Evolutionary conservation across 1,140 invertebrate genomes (phyloP).

Genomic region (Wasmannia auropunctata): DNA sequence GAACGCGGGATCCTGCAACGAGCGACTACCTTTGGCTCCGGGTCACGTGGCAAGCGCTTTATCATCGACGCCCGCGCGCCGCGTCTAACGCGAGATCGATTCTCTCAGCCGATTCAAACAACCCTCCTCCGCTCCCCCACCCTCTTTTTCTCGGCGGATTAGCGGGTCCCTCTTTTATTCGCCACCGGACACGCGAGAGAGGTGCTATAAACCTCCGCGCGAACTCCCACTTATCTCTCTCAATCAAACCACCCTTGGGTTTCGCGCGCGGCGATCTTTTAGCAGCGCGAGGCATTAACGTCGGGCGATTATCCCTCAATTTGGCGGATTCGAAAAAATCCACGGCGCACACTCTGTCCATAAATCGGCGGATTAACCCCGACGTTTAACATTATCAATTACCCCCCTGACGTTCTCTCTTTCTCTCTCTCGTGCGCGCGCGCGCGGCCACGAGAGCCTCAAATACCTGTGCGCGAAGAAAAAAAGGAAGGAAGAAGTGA

Average conservation of each 20-base stretch:
- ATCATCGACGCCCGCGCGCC: constrained; percentile 31
- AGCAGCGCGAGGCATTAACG: constrained; percentile 73
- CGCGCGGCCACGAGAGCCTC: constrained; percentile 11
- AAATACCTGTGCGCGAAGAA: constrained; percentile 16
- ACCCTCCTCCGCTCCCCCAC: neutral
- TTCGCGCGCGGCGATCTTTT: constrained; percentile 59
- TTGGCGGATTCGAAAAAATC: constrained; percentile 77
- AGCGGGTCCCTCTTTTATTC: constrained; percentile 35
- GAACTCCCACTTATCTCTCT: constrained; percentile 71
- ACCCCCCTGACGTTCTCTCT: constrained; percentile 60
- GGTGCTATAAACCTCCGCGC: constrained; percentile 33
- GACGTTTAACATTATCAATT: constrained; percentile 84
- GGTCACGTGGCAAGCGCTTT: constrained; percentile 45
- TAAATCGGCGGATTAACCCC: constrained; percentile 84
- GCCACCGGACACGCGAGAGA: constrained; percentile 55
- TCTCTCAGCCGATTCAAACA: constrained; percentile 30
- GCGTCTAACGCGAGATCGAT: constrained; percentile 36
- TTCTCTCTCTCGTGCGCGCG: neutral
- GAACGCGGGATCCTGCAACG: constrained; percentile 19
- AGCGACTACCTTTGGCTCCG: constrained; percentile 25
- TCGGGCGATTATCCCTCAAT: constrained; percentile 83
- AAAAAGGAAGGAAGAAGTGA: neutral
- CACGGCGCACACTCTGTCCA: constrained; percentile 74
- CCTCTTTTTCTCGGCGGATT: constrained; percentile 50
- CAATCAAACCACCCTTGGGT: constrained; percentile 15